Evolutionary conservation across 2,113 vertebrate species (phyloP).

Genomic region (Dendropsophus ebraccatus): DNA sequence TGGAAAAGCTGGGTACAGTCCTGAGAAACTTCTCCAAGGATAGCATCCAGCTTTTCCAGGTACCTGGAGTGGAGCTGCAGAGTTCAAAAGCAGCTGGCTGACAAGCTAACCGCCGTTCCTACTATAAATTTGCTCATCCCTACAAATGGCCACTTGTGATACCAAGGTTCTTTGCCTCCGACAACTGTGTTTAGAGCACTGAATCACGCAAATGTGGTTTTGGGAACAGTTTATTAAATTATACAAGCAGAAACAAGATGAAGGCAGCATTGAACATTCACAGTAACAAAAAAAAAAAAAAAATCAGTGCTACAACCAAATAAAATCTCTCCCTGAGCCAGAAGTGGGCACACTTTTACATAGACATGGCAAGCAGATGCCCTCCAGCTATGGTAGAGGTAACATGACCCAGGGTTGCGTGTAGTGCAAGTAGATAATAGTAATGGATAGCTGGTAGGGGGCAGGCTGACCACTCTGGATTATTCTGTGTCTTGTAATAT

Average conservation of each 20-base stretch:
- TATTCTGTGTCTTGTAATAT: not conserved
- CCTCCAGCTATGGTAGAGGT: not conserved
- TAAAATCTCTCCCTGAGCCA: conserved; percentile 36
- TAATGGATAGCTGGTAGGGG: no score
- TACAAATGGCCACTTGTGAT: no score
- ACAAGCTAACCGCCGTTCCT: no score
- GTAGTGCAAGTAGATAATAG: not conserved
- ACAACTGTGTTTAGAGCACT: not conserved
- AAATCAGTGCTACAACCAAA: conserved; percentile 14
- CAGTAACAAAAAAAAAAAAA: conserved; percentile 11
- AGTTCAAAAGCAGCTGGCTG: no score
- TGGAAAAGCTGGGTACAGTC: no score
- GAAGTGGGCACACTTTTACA: not conserved
- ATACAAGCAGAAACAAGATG: not conserved
- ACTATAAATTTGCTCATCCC: no score
- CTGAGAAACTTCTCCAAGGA: no score
- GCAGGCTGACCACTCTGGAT: not conserved
- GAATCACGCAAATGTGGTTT: not conserved
- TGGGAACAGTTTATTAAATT: conserved; percentile 34
- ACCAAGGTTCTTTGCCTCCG: no score
- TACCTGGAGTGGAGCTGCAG: no score
- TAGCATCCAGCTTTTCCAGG: no score
- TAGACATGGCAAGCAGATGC: not conserved
- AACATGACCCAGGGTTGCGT: not conserved
- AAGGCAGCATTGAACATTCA: conserved; percentile 43